These are phyloP conservation scores for Ophonus ardosiacus DNA, from an alignment of 2,888 invertebrate genomes.

Conservation along the genomic window DNA sequence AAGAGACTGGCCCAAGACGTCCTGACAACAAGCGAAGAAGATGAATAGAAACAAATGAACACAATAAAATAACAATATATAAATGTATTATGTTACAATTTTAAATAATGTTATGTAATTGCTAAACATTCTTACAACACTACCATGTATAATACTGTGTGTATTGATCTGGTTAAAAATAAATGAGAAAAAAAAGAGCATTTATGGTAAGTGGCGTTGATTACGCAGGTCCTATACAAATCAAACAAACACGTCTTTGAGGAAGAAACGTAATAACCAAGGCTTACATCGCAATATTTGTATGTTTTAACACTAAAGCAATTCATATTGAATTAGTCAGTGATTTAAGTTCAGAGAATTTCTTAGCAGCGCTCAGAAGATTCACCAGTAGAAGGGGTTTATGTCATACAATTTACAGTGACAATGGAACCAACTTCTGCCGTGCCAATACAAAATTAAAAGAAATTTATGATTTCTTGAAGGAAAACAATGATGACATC, in stretches of 20 bases:
- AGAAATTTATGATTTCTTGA: background rate
- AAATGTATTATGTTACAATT: no score
- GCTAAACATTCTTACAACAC: no score
- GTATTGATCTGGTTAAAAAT: no score
- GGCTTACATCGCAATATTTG: slow-evolving; percentile 3
- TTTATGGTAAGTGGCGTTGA: background rate
- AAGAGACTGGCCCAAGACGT: no score
- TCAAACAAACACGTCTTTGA: background rate
- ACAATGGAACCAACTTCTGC: slow-evolving; percentile 17
- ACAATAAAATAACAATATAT: no score
- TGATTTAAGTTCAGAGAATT: background rate
- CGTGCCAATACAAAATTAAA: background rate
- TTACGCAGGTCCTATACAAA: background rate
- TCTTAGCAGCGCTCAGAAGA: background rate
- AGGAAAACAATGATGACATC: background rate
- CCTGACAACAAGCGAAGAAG: no score
- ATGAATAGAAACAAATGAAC: no score
- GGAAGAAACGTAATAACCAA: background rate
- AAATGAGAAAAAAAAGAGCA: no score
- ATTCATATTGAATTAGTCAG: slow-evolving; percentile 17
- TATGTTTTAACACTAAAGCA: background rate
- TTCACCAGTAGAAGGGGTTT: background rate
- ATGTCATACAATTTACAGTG: background rate
- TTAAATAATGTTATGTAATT: no score
- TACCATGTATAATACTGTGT: no score